Conservation (phyloP, 2,888 invertebrate species). For the Callyntrura guangdongensis region DNA sequence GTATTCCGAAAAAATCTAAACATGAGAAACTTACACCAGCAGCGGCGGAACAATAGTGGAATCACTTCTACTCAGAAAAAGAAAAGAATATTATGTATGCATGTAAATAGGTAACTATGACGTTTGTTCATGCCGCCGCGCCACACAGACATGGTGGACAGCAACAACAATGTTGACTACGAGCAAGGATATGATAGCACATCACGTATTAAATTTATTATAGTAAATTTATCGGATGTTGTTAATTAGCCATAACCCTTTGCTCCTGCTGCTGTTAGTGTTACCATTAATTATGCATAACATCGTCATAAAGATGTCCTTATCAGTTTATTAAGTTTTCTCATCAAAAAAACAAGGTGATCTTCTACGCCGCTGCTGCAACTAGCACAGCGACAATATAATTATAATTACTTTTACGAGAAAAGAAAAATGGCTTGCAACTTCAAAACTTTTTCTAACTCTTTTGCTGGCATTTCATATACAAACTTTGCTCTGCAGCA, state of each 20-base stretch:
- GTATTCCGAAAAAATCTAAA: neutral
- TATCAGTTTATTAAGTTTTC: neutral
- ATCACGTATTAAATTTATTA: neutral
- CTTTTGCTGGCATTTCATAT: neutral
- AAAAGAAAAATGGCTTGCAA: neutral
- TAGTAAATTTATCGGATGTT: too few relatives aligned
- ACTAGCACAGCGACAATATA: neutral
- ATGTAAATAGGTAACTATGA: too few relatives aligned
- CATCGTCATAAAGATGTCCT: slow-evolving; percentile 3
- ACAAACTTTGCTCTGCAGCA: neutral
- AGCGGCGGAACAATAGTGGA: neutral
- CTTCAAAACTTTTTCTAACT: neutral
- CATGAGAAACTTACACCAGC: neutral
- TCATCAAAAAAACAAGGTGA: slow-evolving; percentile 1
- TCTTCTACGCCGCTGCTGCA: neutral
- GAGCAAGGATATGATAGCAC: neutral
- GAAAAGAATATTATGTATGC: too few relatives aligned
- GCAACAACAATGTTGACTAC: neutral
- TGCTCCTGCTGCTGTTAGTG: slow-evolving; percentile 16
- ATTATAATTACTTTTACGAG: slow-evolving; percentile 2
- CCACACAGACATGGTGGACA: neutral
- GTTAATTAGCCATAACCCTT: too few relatives aligned
- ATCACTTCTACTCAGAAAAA: too few relatives aligned
- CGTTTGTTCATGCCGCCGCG: neutral
- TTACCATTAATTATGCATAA: slow-evolving; percentile 12